Percentiles rank a stretch among this genome's conserved stretches.
phyloP scores from a whole-genome alignment of 2,888 invertebrate genomes.

The Thereva unica region DNA sequence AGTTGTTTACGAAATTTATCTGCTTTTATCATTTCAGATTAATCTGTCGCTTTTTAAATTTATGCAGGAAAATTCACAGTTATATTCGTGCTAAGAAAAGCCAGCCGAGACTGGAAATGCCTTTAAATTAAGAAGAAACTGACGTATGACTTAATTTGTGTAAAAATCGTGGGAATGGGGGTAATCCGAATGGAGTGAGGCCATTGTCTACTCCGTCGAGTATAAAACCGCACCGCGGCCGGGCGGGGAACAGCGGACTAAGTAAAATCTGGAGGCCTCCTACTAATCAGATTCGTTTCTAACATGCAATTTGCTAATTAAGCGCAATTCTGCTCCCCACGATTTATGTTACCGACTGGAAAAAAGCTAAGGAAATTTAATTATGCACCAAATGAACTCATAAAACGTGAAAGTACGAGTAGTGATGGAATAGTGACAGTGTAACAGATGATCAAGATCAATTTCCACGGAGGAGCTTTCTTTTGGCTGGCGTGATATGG shows the following conservation, averaged over 20 bases:
- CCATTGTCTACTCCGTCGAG: not conserved
- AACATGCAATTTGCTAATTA: slow-evolving; percentile 38
- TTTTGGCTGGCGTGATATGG: no score
- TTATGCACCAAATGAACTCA: slow-evolving; percentile 10
- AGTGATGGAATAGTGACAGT: not conserved
- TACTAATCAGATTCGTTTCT: slow-evolving; percentile 36
- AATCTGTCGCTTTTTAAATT: slow-evolving; percentile 28
- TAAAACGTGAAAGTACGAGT: slow-evolving; percentile 1
- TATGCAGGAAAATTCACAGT: slow-evolving; percentile 33
- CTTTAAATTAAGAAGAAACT: slow-evolving; percentile 31
- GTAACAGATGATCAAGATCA: no score
- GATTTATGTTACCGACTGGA: slow-evolving; percentile 27
- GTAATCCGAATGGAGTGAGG: slow-evolving; percentile 36
- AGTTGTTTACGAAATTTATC: not conserved
- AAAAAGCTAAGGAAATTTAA: slow-evolving; percentile 27
- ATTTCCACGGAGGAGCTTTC: no score
- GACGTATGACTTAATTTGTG: slow-evolving; percentile 43
- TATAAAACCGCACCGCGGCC: not conserved
- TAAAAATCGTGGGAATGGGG: slow-evolving; percentile 43
- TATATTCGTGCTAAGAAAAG: slow-evolving; percentile 24
- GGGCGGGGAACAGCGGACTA: not conserved
- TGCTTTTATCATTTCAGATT: slow-evolving; percentile 14
- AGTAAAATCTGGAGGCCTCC: slow-evolving; percentile 14
- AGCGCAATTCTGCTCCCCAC: slow-evolving; percentile 24
- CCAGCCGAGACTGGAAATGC: slow-evolving; percentile 17